Base-by-base conservation (phyloP, 2,888 invertebrate genomes). In the Elgonia sp. region DNA sequence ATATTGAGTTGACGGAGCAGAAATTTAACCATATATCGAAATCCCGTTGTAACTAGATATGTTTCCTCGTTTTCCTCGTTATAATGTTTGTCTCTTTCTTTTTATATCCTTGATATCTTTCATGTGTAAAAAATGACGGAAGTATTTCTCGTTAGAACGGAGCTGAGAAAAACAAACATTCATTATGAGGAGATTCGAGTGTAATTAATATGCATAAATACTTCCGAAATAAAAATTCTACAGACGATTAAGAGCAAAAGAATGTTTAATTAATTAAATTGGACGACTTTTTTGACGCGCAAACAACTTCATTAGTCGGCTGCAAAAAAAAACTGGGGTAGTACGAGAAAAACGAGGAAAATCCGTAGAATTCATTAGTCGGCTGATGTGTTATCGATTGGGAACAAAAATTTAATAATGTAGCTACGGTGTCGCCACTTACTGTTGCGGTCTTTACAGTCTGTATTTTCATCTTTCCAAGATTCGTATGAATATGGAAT, bases 401-500 rank as follows among this genome's bases (percentile, higher is more conserved):
- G 9, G 10, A 40, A 29, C 29, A 50, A 39, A 63, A 73, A 73
- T 73, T 60, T 55, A 39, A 57, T 67, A 60, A 85, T 67, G 20
- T 46, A 72, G 29, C 77, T 77, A 40, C 39, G 12, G 7, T 70
- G 39, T 39, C 46, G 77, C 73, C 42, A 86, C 86, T 82, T 93
- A 94, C 94, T 94, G 88, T 91, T 94, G 46, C 94, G 94, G 60
- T 94, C 94, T 90, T 93, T 94, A 82, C 92, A 92, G 55, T 97
- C 97, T 95, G 96, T 96, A 93, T 96, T 97, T 92, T 98, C 98
- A 94, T 99, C 99, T 94, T 96, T 97, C 99, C 99, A 99, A 92
- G 97, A 96, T 95, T 99, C 99, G 93, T 97, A 98, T 62, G 98
- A 97, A 94, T 97, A 97, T 87, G 98, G 98, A 94, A 99, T 97